Evolutionary conservation across 2,797 vertebrate species (phyloP).

Genomic region (Ataeniobius toweri): DNA sequence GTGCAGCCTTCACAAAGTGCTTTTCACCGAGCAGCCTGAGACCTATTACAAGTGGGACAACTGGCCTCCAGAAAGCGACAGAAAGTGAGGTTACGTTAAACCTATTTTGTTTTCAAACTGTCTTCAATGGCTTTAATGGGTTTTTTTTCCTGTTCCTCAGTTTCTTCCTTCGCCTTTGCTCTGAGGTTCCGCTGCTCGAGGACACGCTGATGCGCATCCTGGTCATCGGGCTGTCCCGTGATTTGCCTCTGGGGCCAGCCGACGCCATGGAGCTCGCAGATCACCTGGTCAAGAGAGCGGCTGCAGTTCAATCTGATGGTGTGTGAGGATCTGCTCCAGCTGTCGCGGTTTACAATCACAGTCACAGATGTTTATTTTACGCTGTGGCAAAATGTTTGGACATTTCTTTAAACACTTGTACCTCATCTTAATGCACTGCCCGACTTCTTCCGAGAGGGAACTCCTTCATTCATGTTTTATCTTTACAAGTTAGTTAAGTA

Average conservation of each 20-base stretch:
- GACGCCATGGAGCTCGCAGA: constrained; percentile 98
- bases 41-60: constrained; percentile 99
- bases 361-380: constrained; percentile 31
- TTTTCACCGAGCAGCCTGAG: constrained; percentile 98
- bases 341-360: constrained; percentile 19
- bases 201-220: constrained; percentile 97
- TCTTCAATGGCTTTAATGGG: not conserved
- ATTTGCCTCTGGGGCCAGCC: constrained; percentile 92
- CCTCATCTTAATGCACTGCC: constrained; percentile 25
- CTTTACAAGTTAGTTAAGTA: not conserved
- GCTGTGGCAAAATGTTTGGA: constrained; percentile 36
- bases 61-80: constrained; percentile 98
- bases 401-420: constrained; percentile 41
- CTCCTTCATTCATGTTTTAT: constrained; percentile 13
- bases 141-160: constrained; percentile 63
- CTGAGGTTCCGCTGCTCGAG: constrained; percentile 95
- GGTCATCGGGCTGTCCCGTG: constrained; percentile 93
- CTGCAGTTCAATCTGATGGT: constrained; percentile 95
- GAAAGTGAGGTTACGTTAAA: constrained; percentile 87
- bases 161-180: constrained; percentile 98
- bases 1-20: constrained; percentile 95
- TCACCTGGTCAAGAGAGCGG: constrained; percentile 96
- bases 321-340: constrained; percentile 18
- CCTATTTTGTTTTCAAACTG: not conserved
- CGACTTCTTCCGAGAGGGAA: not conserved